Evolutionary conservation across 2,797 vertebrate species (phyloP).

Genomic region (Sebastes jordani): DNA sequence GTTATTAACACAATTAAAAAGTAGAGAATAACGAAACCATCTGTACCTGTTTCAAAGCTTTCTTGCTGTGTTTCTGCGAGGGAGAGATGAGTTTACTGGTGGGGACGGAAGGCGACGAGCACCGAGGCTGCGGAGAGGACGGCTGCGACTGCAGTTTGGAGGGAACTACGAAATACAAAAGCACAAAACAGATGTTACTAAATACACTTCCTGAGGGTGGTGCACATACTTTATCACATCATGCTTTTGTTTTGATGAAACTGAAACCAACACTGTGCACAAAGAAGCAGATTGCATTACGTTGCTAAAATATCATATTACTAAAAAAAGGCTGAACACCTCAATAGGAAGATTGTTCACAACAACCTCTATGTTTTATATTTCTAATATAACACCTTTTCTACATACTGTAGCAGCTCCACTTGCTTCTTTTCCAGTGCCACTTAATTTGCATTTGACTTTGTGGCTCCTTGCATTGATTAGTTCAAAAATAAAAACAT

Average conservation of each 20-base stretch:
- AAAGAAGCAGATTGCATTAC: constrained; percentile 60
- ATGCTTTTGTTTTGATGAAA: constrained; percentile 69
- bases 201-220: constrained; percentile 60
- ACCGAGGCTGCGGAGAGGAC: constrained; percentile 91
- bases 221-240: constrained; percentile 35
- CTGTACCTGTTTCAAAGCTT: constrained; percentile 89
- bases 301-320: constrained; percentile 25
- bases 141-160: constrained; percentile 91
- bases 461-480: constrained; percentile 43
- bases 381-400: constrained; percentile 24
- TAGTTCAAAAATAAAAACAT: constrained; percentile 27
- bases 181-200: constrained; percentile 56
- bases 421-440: constrained; percentile 9
- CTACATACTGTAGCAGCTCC: constrained; percentile 35
- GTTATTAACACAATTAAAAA: neutral
- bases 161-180: constrained; percentile 76
- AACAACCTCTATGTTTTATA: constrained; percentile 8
- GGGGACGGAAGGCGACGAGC: constrained; percentile 90
- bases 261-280: constrained; percentile 59
- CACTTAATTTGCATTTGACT: constrained; percentile 48
- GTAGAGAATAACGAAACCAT: neutral
- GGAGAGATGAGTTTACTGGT: constrained; percentile 93
- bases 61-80: constrained; percentile 99
- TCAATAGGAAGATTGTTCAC: neutral
- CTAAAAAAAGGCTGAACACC: constrained; percentile 16